Evolutionary conservation across 2,797 vertebrate genomes (phyloP).

Genomic region (Atherinosoma microstoma): DNA sequence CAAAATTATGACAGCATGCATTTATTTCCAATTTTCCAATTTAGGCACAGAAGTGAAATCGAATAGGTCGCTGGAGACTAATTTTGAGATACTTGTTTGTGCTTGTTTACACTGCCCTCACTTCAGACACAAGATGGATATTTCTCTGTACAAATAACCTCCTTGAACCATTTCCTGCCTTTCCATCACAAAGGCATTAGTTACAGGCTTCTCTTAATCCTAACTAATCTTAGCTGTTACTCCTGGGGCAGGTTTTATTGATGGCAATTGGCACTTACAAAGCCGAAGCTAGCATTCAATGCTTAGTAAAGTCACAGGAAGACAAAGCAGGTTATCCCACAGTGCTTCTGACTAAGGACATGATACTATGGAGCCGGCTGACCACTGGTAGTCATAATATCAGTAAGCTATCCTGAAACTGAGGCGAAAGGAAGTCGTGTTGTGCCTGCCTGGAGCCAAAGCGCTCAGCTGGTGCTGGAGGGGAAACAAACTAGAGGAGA

Average conservation of each 20-base stretch:
- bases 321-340: constrained; percentile 58
- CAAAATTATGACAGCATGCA: background rate
- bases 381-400: constrained; percentile 69
- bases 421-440: constrained; percentile 48
- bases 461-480: constrained; percentile 50
- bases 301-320: constrained; percentile 48
- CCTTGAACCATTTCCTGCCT: constrained; percentile 14
- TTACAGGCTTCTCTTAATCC: constrained; percentile 51
- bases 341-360: constrained; percentile 61
- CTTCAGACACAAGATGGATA: constrained; percentile 14
- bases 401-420: constrained; percentile 50
- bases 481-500: constrained; percentile 4
- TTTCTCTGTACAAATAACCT: constrained; percentile 19
- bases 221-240: constrained; percentile 43
- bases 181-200: constrained; percentile 32
- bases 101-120: background rate
- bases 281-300: constrained; percentile 45
- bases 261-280: constrained; percentile 52
- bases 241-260: constrained; percentile 59
- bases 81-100: constrained; percentile 20
- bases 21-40: constrained; percentile 18
- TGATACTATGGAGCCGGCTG: constrained; percentile 56
- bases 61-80: constrained; percentile 36
- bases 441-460: constrained; percentile 66
- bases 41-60: constrained; percentile 16